Evolutionary conservation across 2,888 invertebrate species (phyloP).

Genomic region (Parnassius smintheus): DNA sequence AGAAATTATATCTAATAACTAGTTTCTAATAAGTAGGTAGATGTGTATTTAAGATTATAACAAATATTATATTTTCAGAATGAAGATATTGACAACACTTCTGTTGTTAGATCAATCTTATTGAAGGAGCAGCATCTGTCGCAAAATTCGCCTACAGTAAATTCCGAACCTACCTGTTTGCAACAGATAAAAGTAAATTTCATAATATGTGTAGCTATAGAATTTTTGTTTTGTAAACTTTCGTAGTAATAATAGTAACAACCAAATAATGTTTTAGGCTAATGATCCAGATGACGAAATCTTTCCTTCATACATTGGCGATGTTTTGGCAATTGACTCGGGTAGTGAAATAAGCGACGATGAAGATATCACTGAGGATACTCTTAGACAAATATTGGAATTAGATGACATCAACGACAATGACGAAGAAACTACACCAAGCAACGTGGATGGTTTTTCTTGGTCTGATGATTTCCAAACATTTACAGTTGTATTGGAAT

Average conservation of each 20-base stretch:
- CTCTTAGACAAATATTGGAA: background rate
- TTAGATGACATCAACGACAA: background rate
- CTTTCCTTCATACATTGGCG: background rate
- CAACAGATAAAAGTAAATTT: background rate
- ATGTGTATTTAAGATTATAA: background rate
- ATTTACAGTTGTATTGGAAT: background rate
- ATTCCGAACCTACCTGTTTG: background rate
- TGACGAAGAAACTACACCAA: background rate
- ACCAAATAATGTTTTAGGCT: background rate
- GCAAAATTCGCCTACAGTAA: background rate
- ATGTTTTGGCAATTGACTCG: background rate
- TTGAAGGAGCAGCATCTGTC: slow-evolving; percentile 1
- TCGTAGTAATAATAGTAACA: background rate
- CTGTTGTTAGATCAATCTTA: background rate
- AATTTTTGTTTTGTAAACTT: slow-evolving; percentile 1
- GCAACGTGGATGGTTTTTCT: background rate
- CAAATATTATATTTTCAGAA: slow-evolving; percentile 1
- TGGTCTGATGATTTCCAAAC: background rate
- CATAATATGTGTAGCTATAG: background rate
- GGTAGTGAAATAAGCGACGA: slow-evolving; percentile 1
- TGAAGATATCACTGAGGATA: background rate
- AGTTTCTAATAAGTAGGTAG: background rate
- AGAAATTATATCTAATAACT: background rate
- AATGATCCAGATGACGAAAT: background rate
- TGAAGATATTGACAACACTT: background rate